These are phyloP conservation scores for Amblyopsis hoosieri DNA, from an alignment of 2,797 vertebrate genomes.

Conservation along the genomic window DNA sequence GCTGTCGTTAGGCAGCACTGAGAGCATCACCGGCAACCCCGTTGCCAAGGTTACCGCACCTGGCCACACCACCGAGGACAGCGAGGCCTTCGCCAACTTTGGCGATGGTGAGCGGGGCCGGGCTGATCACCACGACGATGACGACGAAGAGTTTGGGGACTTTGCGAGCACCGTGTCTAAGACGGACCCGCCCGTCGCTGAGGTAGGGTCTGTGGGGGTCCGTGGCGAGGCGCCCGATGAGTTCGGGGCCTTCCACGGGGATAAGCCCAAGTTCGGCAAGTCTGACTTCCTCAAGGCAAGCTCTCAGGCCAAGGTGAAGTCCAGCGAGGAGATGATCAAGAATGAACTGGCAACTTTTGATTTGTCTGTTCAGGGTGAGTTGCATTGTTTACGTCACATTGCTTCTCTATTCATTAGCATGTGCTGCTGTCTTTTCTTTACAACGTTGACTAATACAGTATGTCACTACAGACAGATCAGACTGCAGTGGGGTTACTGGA, in stretches of 20 bases:
- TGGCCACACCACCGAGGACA: slow-evolving; percentile 76
- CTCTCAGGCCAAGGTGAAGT: slow-evolving; percentile 93
- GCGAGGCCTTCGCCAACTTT: slow-evolving; percentile 82
- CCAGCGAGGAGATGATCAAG: slow-evolving; percentile 99
- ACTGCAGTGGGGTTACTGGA: slow-evolving; percentile 51
- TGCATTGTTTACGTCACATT: background rate
- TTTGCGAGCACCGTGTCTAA: slow-evolving; percentile 79
- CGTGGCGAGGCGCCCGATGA: slow-evolving; percentile 82
- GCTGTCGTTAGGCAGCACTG: slow-evolving; percentile 86
- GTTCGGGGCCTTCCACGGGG: slow-evolving; percentile 92
- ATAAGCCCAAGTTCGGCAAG: slow-evolving; percentile 97
- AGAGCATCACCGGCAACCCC: slow-evolving; percentile 84
- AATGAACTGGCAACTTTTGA: slow-evolving; percentile 96
- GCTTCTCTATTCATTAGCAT: background rate
- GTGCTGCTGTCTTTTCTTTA: background rate
- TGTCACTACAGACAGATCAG: too few relatives aligned
- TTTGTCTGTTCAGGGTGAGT: slow-evolving; percentile 95
- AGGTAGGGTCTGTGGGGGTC: slow-evolving; percentile 53
- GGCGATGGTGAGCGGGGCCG: slow-evolving; percentile 45
- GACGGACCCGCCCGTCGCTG: slow-evolving; percentile 63
- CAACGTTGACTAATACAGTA: too few relatives aligned
- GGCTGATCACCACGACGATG: slow-evolving; percentile 18
- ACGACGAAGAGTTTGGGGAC: slow-evolving; percentile 83
- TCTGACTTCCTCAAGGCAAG: slow-evolving; percentile 97
- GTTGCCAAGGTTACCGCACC: slow-evolving; percentile 82